Base-by-base conservation (phyloP, 2,797 vertebrate genomes). In the Peromyscus attwateri region DNA sequence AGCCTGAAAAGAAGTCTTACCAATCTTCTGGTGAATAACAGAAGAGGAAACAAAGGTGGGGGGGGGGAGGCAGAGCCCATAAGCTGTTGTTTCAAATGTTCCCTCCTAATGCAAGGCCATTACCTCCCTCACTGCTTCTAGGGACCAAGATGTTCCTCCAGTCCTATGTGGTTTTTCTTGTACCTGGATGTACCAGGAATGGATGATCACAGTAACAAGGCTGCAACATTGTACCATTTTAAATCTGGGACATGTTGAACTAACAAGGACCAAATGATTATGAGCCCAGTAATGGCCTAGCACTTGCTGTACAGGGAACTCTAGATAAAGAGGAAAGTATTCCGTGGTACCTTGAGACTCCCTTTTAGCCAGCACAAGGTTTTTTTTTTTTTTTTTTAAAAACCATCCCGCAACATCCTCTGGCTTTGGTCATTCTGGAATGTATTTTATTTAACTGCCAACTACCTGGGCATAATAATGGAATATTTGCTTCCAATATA, bases 341-440 rank as follows among this genome's bases (percentile, higher is more conserved):
- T n/a, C 11, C 68, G 0, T 89, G 79, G 73, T 87, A 95, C 95
- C 94, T 95, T 81, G 52, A 98, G 89, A 94, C 96, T 97, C 92
- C 82, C 52, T 96, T 92, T 19, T 77, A 71, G 95, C 83, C 84
- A 46, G 92, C 29, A 11, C 9, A 49, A 49, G 46, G 4, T 93
- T 95, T 94, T 97, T 94, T 92, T 27, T 97, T 92, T 94, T 79
- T 97, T 92, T 94, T n/a, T n/a, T n/a, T n/a, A n/a, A n/a, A 95
- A 97, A 95, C 60, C 68, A 96, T 92, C 46, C 62, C 71, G 81
- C 29, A 17, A 82, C 88, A 79, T 92, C 84, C 97, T 97, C 94
- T 96, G 93, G 68, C 89, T 97, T 97, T 98, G 88, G 10, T 97
- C 96, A 87, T 95, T 94, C 91, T 97, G 96, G 95, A 98, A 97